Evolutionary conservation across 2,797 vertebrate genomes (phyloP).

Genomic region (Arremon brunneinucha): DNA sequence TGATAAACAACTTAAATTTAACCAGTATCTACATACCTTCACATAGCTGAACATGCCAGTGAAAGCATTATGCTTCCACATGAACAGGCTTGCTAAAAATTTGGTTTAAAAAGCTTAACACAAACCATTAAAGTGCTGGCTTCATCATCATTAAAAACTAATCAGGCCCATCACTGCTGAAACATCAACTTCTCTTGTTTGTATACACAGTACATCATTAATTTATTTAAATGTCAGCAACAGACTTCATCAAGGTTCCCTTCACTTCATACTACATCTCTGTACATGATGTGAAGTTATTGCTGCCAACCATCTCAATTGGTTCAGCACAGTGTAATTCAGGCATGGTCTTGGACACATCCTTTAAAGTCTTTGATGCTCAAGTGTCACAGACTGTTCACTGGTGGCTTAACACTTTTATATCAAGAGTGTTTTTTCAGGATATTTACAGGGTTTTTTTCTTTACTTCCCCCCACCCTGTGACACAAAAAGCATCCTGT

Average conservation of each 20-base stretch:
- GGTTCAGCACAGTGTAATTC: background rate
- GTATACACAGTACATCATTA: slow-evolving; percentile 28
- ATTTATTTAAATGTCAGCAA: slow-evolving; percentile 53
- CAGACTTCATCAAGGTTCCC: slow-evolving; percentile 20
- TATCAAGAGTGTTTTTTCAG: background rate
- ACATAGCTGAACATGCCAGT: background rate
- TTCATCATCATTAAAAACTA: slow-evolving; percentile 52
- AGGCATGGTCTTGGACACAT: background rate
- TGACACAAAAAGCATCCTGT: background rate
- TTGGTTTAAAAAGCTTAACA: slow-evolving; percentile 4
- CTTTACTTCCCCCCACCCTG: accelerated
- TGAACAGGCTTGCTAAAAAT: background rate
- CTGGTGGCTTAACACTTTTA: background rate
- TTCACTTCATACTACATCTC: background rate
- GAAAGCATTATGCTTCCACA: background rate
- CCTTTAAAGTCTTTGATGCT: background rate
- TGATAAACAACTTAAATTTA: background rate
- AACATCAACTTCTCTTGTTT: slow-evolving; percentile 45
- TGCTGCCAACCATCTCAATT: background rate
- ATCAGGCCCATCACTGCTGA: slow-evolving; percentile 33
- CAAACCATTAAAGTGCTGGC: background rate
- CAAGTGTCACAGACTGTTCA: background rate
- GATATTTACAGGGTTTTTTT: background rate
- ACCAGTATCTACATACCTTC: background rate
- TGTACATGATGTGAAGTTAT: background rate